Conservation (phyloP, 2,797 vertebrate genomes). For the Enteromius radiatus region DNA sequence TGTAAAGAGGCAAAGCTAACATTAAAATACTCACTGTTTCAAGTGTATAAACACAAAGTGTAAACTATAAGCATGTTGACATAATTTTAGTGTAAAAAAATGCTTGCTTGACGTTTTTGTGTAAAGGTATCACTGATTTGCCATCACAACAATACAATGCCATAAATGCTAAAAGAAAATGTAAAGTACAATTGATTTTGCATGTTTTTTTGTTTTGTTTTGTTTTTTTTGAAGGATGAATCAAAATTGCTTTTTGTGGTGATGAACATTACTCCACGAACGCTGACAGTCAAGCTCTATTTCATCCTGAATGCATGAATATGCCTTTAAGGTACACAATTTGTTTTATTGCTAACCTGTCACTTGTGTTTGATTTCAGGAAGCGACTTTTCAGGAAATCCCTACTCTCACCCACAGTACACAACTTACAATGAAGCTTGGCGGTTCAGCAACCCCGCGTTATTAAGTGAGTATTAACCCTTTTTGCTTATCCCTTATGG, state of each 20-base stretch:
- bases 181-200: too few relatives aligned
- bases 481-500: conserved; percentile 41
- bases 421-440: conserved; percentile 99
- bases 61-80: neutral
- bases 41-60: neutral
- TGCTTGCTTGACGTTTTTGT: neutral
- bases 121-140: neutral
- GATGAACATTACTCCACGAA: neutral
- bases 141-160: neutral
- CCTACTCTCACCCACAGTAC: conserved; percentile 99
- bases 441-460: conserved; percentile 99
- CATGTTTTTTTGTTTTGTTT: too few relatives aligned
- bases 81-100: neutral
- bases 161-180: neutral
- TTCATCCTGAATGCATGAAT: neutral
- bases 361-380: conserved; percentile 73
- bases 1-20: neutral
- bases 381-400: conserved; percentile 99
- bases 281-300: neutral
- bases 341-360: conserved; percentile 36
- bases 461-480: conserved; percentile 93
- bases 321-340: conserved; percentile 4
- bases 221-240: neutral
- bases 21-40: neutral
- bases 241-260: neutral